Percentiles rank a stretch among this genome's conserved stretches.
These are phyloP conservation scores for Neotoxoptera formosana DNA, from an alignment of 1,140 invertebrate genomes.

Conservation along the genomic window DNA sequence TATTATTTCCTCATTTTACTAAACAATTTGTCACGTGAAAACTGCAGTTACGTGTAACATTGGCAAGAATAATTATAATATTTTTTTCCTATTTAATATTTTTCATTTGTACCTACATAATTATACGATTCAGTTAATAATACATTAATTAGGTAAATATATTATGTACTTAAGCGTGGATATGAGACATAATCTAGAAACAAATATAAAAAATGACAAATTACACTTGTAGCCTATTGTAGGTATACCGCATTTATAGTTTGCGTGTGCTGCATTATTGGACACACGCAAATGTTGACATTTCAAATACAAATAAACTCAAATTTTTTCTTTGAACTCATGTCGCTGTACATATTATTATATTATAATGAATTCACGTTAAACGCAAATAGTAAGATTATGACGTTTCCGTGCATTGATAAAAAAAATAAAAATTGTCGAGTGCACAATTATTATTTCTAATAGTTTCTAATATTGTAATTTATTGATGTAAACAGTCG, in stretches of 20 bases:
- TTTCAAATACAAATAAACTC: background rate
- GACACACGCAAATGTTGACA: slow-evolving; percentile 18
- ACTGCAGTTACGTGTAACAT: background rate
- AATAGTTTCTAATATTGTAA: background rate
- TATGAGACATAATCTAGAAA: background rate
- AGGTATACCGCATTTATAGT: background rate
- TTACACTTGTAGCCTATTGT: background rate
- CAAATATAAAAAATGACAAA: background rate
- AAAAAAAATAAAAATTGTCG: background rate
- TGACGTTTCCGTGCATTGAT: background rate
- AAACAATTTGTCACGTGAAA: background rate
- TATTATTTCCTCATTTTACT: background rate
- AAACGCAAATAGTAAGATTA: background rate
- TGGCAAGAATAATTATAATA: background rate
- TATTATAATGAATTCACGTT: background rate
- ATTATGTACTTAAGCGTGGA: no score
- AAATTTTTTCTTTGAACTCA: background rate
- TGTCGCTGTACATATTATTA: background rate
- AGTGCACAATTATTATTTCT: background rate
- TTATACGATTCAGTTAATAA: background rate
- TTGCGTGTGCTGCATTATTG: background rate
- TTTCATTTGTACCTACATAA: background rate
- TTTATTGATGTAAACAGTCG: background rate
- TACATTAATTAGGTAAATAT: background rate
- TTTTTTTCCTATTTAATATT: background rate